Conservation (phyloP, 2,888 invertebrate genomes). For the Dicycla oo region DNA sequence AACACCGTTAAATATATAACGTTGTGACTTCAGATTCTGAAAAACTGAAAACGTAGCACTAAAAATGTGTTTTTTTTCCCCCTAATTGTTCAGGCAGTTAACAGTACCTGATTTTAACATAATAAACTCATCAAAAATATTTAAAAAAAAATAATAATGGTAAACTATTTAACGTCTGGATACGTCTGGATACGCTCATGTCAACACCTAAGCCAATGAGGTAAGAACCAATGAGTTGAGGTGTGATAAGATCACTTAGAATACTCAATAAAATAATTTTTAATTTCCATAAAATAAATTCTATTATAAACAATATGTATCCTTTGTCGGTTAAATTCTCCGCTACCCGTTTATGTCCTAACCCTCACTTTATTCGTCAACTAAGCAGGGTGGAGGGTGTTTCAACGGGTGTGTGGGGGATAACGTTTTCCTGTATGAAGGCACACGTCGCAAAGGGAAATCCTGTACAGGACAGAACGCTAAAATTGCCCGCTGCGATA, state of each 20-base stretch:
- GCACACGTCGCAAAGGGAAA: constrained; percentile 89
- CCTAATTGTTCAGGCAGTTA: no score
- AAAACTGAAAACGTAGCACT: no score
- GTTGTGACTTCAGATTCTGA: no score
- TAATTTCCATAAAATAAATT: not conserved
- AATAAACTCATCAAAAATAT: no score
- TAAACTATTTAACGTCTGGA: no score
- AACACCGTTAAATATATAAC: no score
- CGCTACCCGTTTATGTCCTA: constrained; percentile 61
- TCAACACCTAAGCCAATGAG: no score
- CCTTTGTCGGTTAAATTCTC: constrained; percentile 15
- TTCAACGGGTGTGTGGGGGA: constrained; percentile 76
- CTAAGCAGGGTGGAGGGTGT: constrained; percentile 82
- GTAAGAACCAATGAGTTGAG: no score
- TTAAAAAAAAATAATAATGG: no score
- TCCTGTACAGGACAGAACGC: constrained; percentile 89
- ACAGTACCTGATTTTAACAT: no score
- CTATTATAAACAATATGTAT: not conserved
- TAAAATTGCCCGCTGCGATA: constrained; percentile 87
- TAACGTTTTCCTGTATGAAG: constrained; percentile 89
- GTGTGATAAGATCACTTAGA: not conserved
- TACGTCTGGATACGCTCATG: not conserved
- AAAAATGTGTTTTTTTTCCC: no score
- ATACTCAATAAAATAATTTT: not conserved
- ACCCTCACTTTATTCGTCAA: constrained; percentile 79